Percentiles rank a stretch among this genome's conserved stretches.
Evolutionary conservation across 2,113 vertebrate species (phyloP).

Genomic region (Myanophis thanlyinensis): DNA sequence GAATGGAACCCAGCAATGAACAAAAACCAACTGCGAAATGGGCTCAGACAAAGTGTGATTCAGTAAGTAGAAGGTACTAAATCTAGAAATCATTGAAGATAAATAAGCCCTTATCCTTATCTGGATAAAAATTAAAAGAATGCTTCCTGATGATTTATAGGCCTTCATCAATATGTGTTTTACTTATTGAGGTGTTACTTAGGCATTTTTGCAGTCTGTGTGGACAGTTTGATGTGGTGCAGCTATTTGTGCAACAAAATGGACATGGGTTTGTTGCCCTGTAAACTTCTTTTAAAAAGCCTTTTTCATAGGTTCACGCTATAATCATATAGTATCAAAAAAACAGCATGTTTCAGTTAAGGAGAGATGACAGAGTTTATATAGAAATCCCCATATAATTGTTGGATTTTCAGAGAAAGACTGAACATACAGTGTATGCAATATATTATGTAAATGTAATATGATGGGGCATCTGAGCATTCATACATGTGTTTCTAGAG

Average conservation of each 20-base stretch:
- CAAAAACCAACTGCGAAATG: conserved; percentile 95
- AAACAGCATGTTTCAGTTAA: background rate
- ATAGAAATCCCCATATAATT: background rate
- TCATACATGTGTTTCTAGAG: background rate
- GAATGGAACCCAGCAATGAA: conserved; percentile 97
- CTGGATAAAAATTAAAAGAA: background rate
- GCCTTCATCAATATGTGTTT: background rate
- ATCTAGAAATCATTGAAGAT: background rate
- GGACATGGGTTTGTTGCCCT: background rate
- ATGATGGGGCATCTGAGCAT: background rate
- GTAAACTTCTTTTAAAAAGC: background rate
- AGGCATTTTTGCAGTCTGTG: background rate
- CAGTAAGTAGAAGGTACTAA: conserved; percentile 79
- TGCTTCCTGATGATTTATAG: background rate
- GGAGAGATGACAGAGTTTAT: background rate
- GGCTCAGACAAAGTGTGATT: conserved; percentile 90
- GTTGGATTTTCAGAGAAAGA: background rate
- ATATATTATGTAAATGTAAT: background rate
- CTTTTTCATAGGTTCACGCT: background rate
- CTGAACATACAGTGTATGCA: background rate
- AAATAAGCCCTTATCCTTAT: background rate
- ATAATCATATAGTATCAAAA: background rate
- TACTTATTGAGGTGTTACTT: background rate
- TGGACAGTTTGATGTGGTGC: background rate
- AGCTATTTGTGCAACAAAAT: background rate